Evolutionary conservation across 2,113 vertebrate species (phyloP).

Genomic region (Pseudois nayaur): DNA sequence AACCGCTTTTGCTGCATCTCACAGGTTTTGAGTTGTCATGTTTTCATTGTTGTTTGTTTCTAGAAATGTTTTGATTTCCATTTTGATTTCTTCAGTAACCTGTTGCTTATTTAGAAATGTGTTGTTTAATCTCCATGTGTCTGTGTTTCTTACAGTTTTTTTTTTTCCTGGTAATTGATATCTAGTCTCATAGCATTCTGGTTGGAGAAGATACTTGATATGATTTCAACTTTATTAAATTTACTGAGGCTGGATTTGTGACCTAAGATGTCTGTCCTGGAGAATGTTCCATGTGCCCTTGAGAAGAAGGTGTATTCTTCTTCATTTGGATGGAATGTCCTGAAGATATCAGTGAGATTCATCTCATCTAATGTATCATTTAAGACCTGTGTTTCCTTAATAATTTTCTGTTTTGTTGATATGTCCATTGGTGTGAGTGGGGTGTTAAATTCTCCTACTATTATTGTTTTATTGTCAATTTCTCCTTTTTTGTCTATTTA

Average conservation of each 20-base stretch:
- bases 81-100: not conserved
- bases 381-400: not conserved
- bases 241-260: not conserved
- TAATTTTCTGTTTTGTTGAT: not conserved
- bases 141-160: not conserved
- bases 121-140: not conserved
- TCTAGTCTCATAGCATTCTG: not conserved
- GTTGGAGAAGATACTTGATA: not conserved
- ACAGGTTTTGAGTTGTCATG: not conserved
- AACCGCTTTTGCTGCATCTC: not conserved
- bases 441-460: not conserved
- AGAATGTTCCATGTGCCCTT: not conserved
- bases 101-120: not conserved
- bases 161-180: not conserved
- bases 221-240: not conserved
- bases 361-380: not conserved
- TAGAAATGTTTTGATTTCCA: not conserved
- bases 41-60: not conserved
- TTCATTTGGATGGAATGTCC: not conserved
- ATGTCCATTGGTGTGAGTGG: not conserved
- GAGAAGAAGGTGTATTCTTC: not conserved
- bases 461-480: not conserved
- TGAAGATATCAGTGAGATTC: not conserved
- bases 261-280: not conserved
- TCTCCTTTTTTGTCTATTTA: not conserved